Evolutionary conservation across 1,140 invertebrate species (phyloP), one percentile per base, ranked within the genome.

Genomic region (Formica exsecta): DNA sequence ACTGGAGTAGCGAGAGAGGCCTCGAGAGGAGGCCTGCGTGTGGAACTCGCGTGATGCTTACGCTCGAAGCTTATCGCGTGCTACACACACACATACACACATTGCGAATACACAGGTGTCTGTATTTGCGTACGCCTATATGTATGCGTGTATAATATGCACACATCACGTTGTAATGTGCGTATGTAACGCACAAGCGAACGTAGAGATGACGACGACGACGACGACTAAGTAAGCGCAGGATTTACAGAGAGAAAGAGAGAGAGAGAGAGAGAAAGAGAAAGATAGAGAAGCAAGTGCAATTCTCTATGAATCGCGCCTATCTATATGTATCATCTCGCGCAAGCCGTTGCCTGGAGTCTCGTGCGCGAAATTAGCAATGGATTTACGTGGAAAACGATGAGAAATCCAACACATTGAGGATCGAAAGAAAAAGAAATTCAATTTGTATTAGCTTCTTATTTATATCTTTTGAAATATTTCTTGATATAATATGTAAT

Each of bases 1-100:
- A 66, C 80, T 70, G 70, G 54, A 71, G 44, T 61, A 41, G 13
- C 51, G 51, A 51, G 16, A 51, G 73, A 83, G 73, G 66, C 44
- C 61, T 59, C 70, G 66, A 68, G 32, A 32, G 38, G 38, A 44
- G 9, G 38, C 51, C 54, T 59, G 80, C 80, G 80, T 85, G 74
- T 36, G 77, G 77, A 66, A 57, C 85, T 87, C 79, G 68, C 85
- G 70, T 87, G 85, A 86, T 80, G 51, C 86, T 79, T 54, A 51
- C 65, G 29, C 38, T 16, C 61, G 54, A 22, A n/a, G 64, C 70
- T 86, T 89, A 89, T 89, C 87, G 61, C 32, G 61, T 32, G 54
- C 32, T 44, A 25, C 29, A 32, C 3, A 32, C 32, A 32, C 32
- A 32, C 25, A 29, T 29, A 13, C 54, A 36, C 57, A 51, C 64